Percentiles rank a stretch among this genome's conserved stretches.
Conservation (phyloP, 37 sponge, comb jelly and placozoan species). For the Tethya wilhelma region DNA sequence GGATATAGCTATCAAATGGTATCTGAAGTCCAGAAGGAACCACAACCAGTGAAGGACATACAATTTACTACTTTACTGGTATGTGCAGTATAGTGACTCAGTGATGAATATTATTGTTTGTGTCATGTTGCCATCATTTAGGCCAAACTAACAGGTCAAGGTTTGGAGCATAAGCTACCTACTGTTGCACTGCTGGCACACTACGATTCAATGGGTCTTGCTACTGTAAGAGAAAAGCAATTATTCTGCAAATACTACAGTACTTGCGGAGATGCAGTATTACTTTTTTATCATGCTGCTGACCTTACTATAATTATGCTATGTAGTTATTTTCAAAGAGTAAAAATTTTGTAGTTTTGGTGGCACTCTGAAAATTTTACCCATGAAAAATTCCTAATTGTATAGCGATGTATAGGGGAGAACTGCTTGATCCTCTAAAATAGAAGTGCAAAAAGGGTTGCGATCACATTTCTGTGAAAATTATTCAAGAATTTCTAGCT, state of each 20-base stretch:
- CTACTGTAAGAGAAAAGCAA: constrained; percentile 68
- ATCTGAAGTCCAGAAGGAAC: constrained; percentile 48
- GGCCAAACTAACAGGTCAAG: constrained; percentile 83
- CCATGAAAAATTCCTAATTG: background rate
- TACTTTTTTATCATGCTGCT: background rate
- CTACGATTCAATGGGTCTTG: constrained; percentile 88
- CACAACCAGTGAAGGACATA: constrained; percentile 47
- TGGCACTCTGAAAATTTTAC: too few relatives aligned
- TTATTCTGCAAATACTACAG: background rate
- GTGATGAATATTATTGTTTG: background rate
- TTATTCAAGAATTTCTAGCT: too few relatives aligned
- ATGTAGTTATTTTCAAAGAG: too few relatives aligned
- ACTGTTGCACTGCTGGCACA: constrained; percentile 86
- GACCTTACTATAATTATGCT: too few relatives aligned
- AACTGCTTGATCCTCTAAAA: too few relatives aligned
- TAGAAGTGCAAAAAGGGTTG: too few relatives aligned
- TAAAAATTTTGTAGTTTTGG: too few relatives aligned
- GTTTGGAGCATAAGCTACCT: constrained; percentile 66
- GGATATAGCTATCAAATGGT: constrained; percentile 78
- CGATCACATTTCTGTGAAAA: too few relatives aligned
- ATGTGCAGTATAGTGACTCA: background rate
- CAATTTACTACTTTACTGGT: constrained; percentile 51
- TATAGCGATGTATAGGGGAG: too few relatives aligned
- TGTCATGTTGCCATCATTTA: constrained; percentile 10
- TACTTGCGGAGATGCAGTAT: background rate